Evolutionary conservation across 2,113 vertebrate genomes (phyloP), one percentile per base, ranked within the genome.

Genomic region (Lontra canadensis): DNA sequence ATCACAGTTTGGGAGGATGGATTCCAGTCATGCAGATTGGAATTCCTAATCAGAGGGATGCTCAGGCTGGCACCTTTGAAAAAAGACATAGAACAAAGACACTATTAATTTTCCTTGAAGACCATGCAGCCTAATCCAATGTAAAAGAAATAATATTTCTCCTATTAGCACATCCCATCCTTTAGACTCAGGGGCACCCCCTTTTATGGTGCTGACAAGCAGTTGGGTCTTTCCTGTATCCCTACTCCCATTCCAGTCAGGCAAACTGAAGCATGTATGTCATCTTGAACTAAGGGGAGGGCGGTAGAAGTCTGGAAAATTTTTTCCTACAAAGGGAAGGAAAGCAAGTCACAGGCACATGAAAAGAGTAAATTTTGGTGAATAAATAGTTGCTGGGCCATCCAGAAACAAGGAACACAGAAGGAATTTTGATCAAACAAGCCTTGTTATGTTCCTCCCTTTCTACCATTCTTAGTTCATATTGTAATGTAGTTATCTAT

Each of bases 101-200:
- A 78, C 9, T 55, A 26, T 73, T 61, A 94, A 90, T 80, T 80
- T 94, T 85, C 73, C 63, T 42, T 73, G 73, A 80, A 94, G 86
- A 71, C 3, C 21, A 89, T 47, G 73, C 52, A 94, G 79, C 12
- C 34, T 80, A 85, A 85, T 69, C 44, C 71, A 79, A 36, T 90
- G 15, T 79, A 85, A 61, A 82, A 47, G 52, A 80, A 89, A 93
- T 15, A 61, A 5, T 52, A 42, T n/a, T 49, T 93, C 20, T 78
- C 86, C 34, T 71, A 67, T 86, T 71, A 86, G 18, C 10, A 26
- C 3, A 2, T 39, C 9, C 0, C 79, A 4, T 59, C 49, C 59
- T 86, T 94, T n/a, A 59, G 63, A 94, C 23, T 95, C 52, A 61
- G 29, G 88, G 31, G 39, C 39, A 36, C 6, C 6, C n/a, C 52